Evolutionary conservation across 2,888 invertebrate species (phyloP), one percentile per base, ranked within the genome.

Genomic region (Amphimallon solstitiale): DNA sequence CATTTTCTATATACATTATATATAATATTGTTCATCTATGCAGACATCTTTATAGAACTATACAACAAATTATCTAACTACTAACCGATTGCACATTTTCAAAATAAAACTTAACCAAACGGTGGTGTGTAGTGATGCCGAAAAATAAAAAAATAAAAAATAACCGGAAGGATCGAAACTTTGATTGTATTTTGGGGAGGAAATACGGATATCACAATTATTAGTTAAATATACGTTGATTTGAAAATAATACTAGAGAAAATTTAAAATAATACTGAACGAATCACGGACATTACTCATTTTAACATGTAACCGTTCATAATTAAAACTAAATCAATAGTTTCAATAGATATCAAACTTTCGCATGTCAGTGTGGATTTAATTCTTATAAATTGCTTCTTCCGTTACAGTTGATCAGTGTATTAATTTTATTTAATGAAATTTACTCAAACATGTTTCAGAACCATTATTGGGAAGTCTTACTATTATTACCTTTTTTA

Each of bases 81-180:
- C 43, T 40, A 63, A 63, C 19, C 48, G 40, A 59, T 70, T 67
- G 70, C 70, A 70, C 73, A 70, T 71, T 68, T 70, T 70, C 69
- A 75, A 79, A 80, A 80, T 78, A 80, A 79, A 82, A 81, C 80
- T 76, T 77, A 82, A 81, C 81, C 80, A 81, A 81, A 81, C 80
- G 75, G 80, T 79, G 78, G 80, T 80, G 81, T 80, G 78, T 78
- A 77, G 77, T 79, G 80, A 80, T 77, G 76, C 74, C 71, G 73
- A 75, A 78, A 76, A 74, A 75, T 71, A 66, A 68, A 73, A 71
- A 75, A 68, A 64, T 63, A 72, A 71, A 71, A 68, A 73, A 67
- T 68, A 70, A 73, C 70, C 67, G 48, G 19, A 59, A 71, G 70
- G 68, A 65, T 54, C 14, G 12, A 43, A 63, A 62, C 60, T 63